Evolutionary conservation across 2,797 vertebrate species (phyloP), one percentile per base, ranked within the genome.

Genomic region (Acipenser oxyrinchus): DNA sequence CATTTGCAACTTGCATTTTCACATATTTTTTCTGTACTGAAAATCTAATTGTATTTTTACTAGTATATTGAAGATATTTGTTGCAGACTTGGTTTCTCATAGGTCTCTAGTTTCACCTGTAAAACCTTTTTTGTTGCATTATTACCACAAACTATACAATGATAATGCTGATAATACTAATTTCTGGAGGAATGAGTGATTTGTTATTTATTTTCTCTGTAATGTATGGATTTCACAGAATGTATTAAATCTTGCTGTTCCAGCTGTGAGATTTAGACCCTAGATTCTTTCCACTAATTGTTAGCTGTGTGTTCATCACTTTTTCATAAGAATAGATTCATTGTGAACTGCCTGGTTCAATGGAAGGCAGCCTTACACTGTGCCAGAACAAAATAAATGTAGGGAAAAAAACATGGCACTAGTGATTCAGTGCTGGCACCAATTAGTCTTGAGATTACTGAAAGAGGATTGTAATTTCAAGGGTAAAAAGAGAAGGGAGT

Each of bases 391-490:
- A 37, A 65, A 49, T 70, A 70, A 71, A 63, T 6, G 71, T n/a
- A 55, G 23, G 23, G 23, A 37, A 37, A 37, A 68, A 68, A 37
- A 71, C 74, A 59, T 49, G 1, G 73, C 6, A 48, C 76, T 72
- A 65, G 72, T 76, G 69, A 68, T 75, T 15, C 12, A 67, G 78
- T 73, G 71, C 82, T 83, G 81, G 82, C 83, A 83, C 76, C 86
- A 78, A 76, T 78, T 84, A 87, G 87, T 79, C 74, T 79, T 6
- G 53, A 82, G 86, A 86, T 91, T 89, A 90, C 78, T 83, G 79
- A 83, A 88, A 88, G 89, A 85, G 87, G 89, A 90, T 92, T 92
- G 86, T 61, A 65, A 76, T 86, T 84, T 84, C 75, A 78, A 85
- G 82, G 83, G 87, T 88, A 81, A 71, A 83, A 79, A 76, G 81